These are phyloP conservation scores for Magallana gigas DNA, from an alignment of 1,140 invertebrate genomes.

Conservation along the genomic window DNA sequence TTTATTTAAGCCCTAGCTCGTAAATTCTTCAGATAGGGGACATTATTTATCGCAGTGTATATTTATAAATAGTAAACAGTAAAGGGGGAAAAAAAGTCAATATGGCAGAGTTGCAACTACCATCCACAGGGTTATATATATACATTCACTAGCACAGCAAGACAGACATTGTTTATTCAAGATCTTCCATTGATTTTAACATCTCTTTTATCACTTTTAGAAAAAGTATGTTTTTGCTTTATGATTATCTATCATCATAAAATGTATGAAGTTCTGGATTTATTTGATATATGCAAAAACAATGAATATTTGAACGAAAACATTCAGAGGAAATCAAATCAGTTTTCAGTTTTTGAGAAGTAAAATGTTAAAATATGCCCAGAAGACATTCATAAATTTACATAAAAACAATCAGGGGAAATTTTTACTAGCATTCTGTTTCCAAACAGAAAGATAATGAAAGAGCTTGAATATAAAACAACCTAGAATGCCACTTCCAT, in stretches of 20 bases:
- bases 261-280: too few relatives aligned
- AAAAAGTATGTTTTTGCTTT: too few relatives aligned
- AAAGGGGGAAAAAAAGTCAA: neutral
- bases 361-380: neutral
- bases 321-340: neutral
- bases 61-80: neutral
- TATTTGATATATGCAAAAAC: too few relatives aligned
- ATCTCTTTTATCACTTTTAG: too few relatives aligned
- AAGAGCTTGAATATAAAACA: slow-evolving; percentile 10
- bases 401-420: slow-evolving; percentile 6
- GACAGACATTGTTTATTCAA: slow-evolving; percentile 8
- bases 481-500: slow-evolving; percentile 17
- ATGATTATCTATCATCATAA: too few relatives aligned
- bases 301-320: too few relatives aligned
- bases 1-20: neutral
- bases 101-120: slow-evolving; percentile 15
- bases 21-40: neutral
- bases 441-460: neutral
- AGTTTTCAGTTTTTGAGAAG: neutral
- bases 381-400: neutral
- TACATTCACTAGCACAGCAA: slow-evolving; percentile 27
- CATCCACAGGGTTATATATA: slow-evolving; percentile 19
- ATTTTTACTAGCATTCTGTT: neutral
- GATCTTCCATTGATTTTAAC: slow-evolving; percentile 1
- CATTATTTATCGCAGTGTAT: slow-evolving; percentile 1